A percentile compares a stretch with the other conserved stretches of the same genome.
Conservation (phyloP, 2,797 vertebrate genomes). For the Manis javanica region DNA sequence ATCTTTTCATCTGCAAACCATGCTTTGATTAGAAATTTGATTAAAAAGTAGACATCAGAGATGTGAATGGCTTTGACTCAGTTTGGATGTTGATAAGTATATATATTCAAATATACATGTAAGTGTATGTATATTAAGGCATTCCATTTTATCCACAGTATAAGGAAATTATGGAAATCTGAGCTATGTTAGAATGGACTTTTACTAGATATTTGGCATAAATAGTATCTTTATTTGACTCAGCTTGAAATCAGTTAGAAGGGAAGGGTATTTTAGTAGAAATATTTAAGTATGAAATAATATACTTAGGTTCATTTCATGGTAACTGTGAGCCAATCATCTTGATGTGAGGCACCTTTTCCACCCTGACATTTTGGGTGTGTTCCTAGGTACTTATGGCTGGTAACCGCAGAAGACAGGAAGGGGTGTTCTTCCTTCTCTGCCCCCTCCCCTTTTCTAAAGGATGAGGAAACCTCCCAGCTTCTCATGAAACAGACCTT, state of each 20-base stretch:
- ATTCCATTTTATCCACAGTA: background rate
- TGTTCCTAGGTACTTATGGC: background rate
- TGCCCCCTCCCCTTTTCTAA: background rate
- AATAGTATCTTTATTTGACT: conserved; percentile 3
- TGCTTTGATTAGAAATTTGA: conserved; percentile 51
- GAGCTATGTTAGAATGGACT: background rate
- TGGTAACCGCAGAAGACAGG: background rate
- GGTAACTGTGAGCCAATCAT: background rate
- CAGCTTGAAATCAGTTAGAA: background rate
- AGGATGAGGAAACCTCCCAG: background rate
- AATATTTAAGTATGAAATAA: background rate
- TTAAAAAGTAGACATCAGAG: conserved; percentile 27
- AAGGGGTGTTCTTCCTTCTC: background rate
- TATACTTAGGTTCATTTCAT: background rate
- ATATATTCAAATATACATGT: background rate
- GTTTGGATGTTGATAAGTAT: background rate
- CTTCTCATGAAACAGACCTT: background rate
- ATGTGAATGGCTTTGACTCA: background rate
- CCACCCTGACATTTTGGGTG: background rate
- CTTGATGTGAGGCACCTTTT: background rate
- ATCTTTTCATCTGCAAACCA: conserved; percentile 26
- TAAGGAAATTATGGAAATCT: conserved; percentile 34
- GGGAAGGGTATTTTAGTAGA: background rate
- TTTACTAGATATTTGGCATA: conserved; percentile 28
- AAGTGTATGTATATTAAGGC: background rate